A percentile compares a stretch with the other conserved stretches of the same genome.
phyloP scores from a whole-genome alignment of 2,797 vertebrate species.

The Buphagus erythrorhynchus region DNA sequence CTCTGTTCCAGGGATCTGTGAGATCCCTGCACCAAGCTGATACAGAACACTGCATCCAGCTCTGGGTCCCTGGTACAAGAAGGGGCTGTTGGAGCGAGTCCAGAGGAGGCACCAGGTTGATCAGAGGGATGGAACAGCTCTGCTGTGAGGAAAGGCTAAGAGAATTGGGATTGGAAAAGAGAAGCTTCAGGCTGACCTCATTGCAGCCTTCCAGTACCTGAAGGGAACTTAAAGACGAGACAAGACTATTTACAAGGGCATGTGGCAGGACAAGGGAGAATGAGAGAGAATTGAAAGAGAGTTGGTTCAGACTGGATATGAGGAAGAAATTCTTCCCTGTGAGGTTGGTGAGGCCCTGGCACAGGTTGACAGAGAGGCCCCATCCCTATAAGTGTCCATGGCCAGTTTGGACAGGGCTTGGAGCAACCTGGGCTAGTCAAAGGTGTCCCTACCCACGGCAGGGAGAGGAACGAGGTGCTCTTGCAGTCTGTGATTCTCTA shows the following conservation, averaged over 20 bases:
- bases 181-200: background rate
- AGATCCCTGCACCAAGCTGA: no score
- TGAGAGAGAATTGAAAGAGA: background rate
- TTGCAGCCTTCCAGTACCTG: background rate
- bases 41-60: background rate
- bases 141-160: background rate
- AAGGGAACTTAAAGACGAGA: background rate
- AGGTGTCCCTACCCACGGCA: background rate
- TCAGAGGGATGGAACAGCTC: background rate
- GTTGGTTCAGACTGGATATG: background rate
- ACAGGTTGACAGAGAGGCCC: no score
- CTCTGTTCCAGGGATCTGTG: background rate
- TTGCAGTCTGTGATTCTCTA: background rate
- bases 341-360: background rate
- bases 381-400: no score
- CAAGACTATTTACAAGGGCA: background rate
- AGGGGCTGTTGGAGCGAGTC: background rate
- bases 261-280: background rate
- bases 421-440: background rate
- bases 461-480: background rate
- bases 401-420: no score
- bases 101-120: background rate
- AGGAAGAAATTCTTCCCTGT: background rate
- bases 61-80: background rate
- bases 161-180: background rate